Conservation (phyloP, 2,888 invertebrate species). For the Megastigmus dorsalis region DNA sequence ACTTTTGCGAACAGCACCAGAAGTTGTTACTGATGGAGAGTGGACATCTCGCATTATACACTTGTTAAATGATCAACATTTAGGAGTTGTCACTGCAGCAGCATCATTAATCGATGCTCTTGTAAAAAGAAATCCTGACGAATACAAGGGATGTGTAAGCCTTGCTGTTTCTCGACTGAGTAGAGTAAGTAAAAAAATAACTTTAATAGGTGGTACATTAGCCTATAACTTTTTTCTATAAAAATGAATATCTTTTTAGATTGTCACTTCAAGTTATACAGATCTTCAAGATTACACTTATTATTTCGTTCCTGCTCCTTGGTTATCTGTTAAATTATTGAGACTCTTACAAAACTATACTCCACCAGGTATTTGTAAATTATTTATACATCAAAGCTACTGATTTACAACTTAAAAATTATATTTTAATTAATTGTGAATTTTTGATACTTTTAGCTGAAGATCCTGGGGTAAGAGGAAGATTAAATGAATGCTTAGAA, state of each 20-base stretch:
- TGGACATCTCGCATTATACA: conserved; percentile 99
- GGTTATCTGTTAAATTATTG: conserved; percentile 98
- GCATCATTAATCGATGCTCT: conserved; percentile 98
- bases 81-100: conserved; percentile 99
- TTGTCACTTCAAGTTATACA: conserved; percentile 98
- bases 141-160: conserved; percentile 99
- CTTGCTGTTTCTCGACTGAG: conserved; percentile 97
- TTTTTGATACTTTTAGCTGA: conserved; percentile 78
- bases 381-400: not conserved
- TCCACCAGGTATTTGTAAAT: conserved; percentile 84
- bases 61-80: conserved; percentile 97
- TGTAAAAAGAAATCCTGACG: conserved; percentile 98
- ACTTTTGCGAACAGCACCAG: conserved; percentile 94
- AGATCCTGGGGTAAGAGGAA: conserved; percentile 96
- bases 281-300: conserved; percentile 99
- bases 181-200: conserved; percentile 78
- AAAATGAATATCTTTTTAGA: conserved; percentile 77
- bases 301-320: conserved; percentile 99
- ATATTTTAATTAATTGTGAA: not conserved
- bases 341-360: conserved; percentile 98
- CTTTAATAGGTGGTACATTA: conserved; percentile 3
- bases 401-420: not conserved
- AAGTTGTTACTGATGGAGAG: conserved; percentile 97
- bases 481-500: conserved; percentile 97
- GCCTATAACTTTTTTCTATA: conserved; percentile 70